Percentiles rank a stretch among this genome's conserved stretches.
These are phyloP conservation scores for Drosophila busckii DNA, from an alignment of 1,140 invertebrate species.

Conservation along the genomic window DNA sequence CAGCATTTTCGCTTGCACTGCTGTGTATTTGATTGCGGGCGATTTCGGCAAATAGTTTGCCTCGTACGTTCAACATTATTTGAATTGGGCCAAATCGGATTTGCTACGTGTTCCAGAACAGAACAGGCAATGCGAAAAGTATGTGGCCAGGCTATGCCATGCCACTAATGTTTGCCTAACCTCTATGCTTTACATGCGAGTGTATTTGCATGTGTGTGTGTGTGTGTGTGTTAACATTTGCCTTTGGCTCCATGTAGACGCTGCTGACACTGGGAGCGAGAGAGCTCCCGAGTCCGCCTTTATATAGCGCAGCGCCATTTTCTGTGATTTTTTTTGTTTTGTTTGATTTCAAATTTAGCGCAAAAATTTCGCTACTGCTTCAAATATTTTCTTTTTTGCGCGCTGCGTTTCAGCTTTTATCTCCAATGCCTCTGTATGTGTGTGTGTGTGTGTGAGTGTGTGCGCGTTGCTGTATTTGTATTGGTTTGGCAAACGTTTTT, in stretches of 20 bases:
- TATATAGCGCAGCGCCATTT: constrained; percentile 67
- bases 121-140: neutral
- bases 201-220: constrained; percentile 36
- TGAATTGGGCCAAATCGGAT: constrained; percentile 73
- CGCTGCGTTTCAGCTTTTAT: constrained; percentile 34
- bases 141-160: constrained; percentile 30
- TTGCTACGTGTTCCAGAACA: constrained; percentile 54
- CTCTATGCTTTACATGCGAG: constrained; percentile 14
- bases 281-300: too few species aligned
- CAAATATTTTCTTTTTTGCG: constrained; percentile 31
- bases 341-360: constrained; percentile 73
- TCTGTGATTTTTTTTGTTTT: constrained; percentile 49
- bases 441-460: constrained; percentile 12
- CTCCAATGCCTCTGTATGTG: constrained; percentile 1
- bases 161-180: constrained; percentile 69
- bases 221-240: constrained; percentile 63
- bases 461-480: constrained; percentile 20
- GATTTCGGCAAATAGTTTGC: constrained; percentile 58
- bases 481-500: constrained; percentile 65
- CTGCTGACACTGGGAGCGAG: constrained; percentile 5
- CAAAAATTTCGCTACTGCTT: constrained; percentile 53
- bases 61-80: constrained; percentile 52
- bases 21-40: constrained; percentile 13
- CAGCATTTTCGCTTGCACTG: neutral
- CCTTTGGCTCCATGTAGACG: constrained; percentile 65